Conservation (phyloP, 2,888 invertebrate species). For the Periphyllus acericola region DNA sequence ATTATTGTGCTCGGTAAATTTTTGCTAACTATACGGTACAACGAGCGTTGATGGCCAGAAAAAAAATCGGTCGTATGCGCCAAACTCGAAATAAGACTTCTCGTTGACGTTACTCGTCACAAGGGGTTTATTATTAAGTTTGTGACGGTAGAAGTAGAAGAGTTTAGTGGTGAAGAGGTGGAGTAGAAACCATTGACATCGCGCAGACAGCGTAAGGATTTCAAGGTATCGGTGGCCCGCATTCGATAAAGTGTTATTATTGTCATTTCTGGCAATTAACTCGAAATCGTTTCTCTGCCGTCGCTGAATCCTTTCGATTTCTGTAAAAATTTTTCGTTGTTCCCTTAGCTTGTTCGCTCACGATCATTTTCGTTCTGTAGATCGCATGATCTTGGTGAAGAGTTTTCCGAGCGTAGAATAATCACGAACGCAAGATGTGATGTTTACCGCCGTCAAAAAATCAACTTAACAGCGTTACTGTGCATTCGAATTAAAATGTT, state of each 20-base stretch:
- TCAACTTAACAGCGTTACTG: too few relatives aligned
- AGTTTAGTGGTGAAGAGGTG: background rate
- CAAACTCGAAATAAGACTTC: background rate
- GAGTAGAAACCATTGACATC: background rate
- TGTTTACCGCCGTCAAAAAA: too few relatives aligned
- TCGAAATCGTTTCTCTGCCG: background rate
- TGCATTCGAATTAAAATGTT: too few relatives aligned
- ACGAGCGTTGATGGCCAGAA: background rate
- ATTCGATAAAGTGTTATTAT: background rate
- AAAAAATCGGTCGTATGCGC: background rate
- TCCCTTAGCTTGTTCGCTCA: background rate
- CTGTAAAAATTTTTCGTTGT: background rate
- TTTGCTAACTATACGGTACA: slow-evolving; percentile 5
- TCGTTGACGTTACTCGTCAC: background rate
- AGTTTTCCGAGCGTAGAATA: too few relatives aligned
- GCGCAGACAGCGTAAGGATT: background rate
- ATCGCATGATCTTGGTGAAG: too few relatives aligned
- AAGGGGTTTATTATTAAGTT: slow-evolving; percentile 26
- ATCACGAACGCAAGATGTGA: too few relatives aligned
- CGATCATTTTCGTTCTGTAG: too few relatives aligned
- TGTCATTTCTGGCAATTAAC: slow-evolving; percentile 16
- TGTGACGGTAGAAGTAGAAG: background rate
- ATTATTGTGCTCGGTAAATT: background rate
- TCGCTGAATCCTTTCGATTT: background rate
- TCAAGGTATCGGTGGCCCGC: background rate